phyloP scores from a whole-genome alignment of 1,140 invertebrate genomes.

The Metaphire vulgaris region DNA sequence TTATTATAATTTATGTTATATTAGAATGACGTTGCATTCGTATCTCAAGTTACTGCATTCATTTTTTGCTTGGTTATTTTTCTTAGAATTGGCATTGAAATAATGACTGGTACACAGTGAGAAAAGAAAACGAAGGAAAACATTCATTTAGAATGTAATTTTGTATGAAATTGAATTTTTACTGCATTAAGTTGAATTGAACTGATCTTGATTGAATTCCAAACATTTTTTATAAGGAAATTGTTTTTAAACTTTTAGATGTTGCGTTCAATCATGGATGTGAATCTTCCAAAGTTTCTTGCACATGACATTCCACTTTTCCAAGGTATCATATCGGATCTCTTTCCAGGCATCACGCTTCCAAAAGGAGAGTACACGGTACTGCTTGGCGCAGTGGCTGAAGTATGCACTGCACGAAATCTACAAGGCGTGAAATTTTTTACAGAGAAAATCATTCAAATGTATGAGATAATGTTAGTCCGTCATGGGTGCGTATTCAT shows the following conservation, averaged over 20 bases:
- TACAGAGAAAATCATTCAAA: slow-evolving; percentile 52
- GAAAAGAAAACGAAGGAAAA: too few species aligned
- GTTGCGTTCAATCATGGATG: slow-evolving; percentile 52
- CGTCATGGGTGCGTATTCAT: slow-evolving; percentile 56
- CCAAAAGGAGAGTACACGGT: slow-evolving; percentile 60
- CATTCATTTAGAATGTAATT: too few species aligned
- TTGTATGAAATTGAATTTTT: too few species aligned
- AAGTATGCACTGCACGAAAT: slow-evolving; percentile 43
- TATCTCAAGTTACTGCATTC: too few species aligned
- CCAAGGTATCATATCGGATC: slow-evolving; percentile 52
- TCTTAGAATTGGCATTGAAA: too few species aligned
- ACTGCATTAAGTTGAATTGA: too few species aligned
- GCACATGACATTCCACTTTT: slow-evolving; percentile 54
- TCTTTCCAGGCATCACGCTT: slow-evolving; percentile 50
- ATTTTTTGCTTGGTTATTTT: too few species aligned
- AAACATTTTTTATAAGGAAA: too few species aligned
- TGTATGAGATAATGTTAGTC: slow-evolving; percentile 54
- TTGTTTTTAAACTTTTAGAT: slow-evolving; percentile 41
- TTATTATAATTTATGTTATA: too few species aligned
- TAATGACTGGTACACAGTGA: too few species aligned
- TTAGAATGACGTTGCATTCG: too few species aligned
- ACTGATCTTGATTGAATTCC: too few species aligned
- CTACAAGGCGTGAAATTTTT: slow-evolving; percentile 51
- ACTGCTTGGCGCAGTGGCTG: slow-evolving; percentile 47
- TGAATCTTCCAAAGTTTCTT: slow-evolving; percentile 53